phyloP scores from a whole-genome alignment of 2,888 invertebrate species.

The Agrotis exclamationis region DNA sequence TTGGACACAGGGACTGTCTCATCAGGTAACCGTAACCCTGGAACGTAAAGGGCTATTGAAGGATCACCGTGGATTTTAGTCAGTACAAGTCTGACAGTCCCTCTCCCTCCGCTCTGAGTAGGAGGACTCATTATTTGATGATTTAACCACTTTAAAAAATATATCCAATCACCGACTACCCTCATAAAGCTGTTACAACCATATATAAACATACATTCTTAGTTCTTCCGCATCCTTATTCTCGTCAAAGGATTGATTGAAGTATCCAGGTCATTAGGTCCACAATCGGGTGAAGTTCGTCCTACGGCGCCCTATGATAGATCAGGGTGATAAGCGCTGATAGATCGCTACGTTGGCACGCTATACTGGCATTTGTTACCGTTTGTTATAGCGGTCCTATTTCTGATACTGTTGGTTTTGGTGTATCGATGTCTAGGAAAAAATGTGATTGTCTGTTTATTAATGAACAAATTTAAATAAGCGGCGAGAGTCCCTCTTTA shows the following conservation, averaged over 20 bases:
- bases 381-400: constrained; percentile 53
- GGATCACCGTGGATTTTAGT: no score
- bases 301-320: constrained; percentile 66
- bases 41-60: no score
- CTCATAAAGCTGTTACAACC: not conserved
- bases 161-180: no score
- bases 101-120: no score
- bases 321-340: constrained; percentile 60
- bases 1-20: no score
- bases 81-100: no score
- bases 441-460: not conserved
- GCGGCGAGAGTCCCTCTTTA: not conserved
- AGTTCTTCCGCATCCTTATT: constrained; percentile 40
- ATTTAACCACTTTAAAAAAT: no score
- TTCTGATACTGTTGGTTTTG: constrained; percentile 40
- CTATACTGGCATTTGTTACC: constrained; percentile 72
- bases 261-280: constrained; percentile 55
- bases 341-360: constrained; percentile 67
- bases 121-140: no score
- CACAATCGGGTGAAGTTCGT: constrained; percentile 65
- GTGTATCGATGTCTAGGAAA: constrained; percentile 20
- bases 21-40: no score
- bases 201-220: not conserved
- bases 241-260: constrained; percentile 52
- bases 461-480: not conserved